Evolutionary conservation across 1,140 invertebrate genomes (phyloP), one percentile per base, ranked within the genome.

Genomic region (Drosophila kohkoa): DNA sequence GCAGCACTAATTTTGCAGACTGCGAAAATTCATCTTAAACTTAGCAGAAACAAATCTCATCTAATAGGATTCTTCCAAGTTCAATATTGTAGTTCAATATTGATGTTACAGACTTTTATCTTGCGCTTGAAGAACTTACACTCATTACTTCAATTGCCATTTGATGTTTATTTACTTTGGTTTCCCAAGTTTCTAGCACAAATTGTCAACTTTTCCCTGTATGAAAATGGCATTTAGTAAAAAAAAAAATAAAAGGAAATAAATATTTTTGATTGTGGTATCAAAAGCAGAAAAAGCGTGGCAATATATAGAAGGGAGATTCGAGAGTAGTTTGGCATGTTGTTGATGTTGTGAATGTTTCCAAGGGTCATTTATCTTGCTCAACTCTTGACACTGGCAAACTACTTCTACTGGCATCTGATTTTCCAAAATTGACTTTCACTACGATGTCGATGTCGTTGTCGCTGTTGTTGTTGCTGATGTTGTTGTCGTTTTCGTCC

Each of bases 331-430:
- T 74, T 74, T 45, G 58, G 46, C 58, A 64, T 72, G 67, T 70
- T 71, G 72, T 75, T 72, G 63, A 66, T 76, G 55, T 58, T 67
- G 67, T 43, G 41, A 57, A 38, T 77, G 73, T 62, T 66, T 62
- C 71, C 77, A 78, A 87, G 85, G 87, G 83, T 82, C 83, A 88
- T 88, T 88, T 88, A 87, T 87, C 81, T 83, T 81, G 64, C 81
- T 81, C 83, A 87, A 88, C 77, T 83, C 78, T 76, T 64, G 71
- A 69, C 76, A 82, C 52, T 72, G 46, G 79, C 63, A 88, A 87
- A 87, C 83, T 83, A 88, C 76, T 55, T 35, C 52, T 35, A 8
- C 52, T 88, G 85, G 55, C 80, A 87, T 80, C 79, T 83, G 85
- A 88, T 83, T 87, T 79, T 55, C 60, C 45, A 69, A 30, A 59